These are phyloP conservation scores for Machimus atricapillus DNA, from an alignment of 2,888 invertebrate genomes.

Conservation along the genomic window DNA sequence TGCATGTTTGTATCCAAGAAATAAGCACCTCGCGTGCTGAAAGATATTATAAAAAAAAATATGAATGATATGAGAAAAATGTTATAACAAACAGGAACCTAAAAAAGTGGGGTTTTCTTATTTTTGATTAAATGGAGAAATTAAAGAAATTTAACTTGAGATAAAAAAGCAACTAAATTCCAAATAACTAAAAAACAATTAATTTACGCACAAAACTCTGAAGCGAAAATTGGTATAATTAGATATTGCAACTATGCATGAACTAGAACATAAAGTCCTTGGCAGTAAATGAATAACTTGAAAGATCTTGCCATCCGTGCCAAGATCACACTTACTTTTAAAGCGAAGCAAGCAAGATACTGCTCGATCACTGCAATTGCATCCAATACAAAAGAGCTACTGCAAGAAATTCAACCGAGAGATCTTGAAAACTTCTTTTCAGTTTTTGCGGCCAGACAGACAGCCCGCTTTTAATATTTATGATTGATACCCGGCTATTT, in stretches of 20 bases:
- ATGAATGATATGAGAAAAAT: neutral
- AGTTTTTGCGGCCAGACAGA: neutral
- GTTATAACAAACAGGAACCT: neutral
- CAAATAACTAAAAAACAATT: neutral
- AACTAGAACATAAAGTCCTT: neutral
- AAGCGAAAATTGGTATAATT: neutral
- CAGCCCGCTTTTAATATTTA: neutral
- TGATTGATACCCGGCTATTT: neutral
- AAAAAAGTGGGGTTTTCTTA: neutral
- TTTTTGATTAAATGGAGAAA: no score
- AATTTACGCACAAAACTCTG: neutral
- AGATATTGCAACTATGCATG: neutral
- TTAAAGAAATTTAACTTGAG: no score
- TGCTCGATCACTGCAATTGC: neutral
- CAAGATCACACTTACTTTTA: neutral
- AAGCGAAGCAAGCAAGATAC: neutral
- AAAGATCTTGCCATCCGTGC: neutral
- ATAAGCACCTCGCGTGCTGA: constrained; percentile 55
- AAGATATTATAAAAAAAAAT: neutral
- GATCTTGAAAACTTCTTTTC: neutral
- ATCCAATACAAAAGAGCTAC: neutral
- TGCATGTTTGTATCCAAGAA: constrained; percentile 56
- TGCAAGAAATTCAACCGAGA: neutral
- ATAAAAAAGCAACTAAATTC: neutral
- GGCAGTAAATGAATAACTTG: neutral